Evolutionary conservation across 2,797 vertebrate genomes (phyloP), one percentile per base, ranked within the genome.

Genomic region (Spinus pinus): DNA sequence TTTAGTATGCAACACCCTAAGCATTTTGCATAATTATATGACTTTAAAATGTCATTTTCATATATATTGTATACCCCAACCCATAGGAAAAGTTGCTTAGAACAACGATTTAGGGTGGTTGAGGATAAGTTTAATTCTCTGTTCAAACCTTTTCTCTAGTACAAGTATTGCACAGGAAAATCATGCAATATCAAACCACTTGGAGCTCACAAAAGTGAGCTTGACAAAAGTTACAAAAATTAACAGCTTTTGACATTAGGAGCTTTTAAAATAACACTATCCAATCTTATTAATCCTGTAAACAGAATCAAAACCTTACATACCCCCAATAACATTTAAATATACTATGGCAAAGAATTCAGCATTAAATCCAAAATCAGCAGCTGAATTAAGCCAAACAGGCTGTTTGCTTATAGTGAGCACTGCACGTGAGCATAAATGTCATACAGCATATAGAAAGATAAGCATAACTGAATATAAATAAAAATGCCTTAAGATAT

Each of bases 401-500:
- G 46, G 22, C 17, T 57, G 27, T 78, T 80, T 78, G 54, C 72
- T 75, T 80, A n/a, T 1, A 51, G 23, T 19, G 28, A n/a, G 14
- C 33, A 51, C 30, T 62, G 66, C 28, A 66, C 7, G 4, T 44
- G 44, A 75, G 66, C 70, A 60, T 39, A 86, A 83, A 86, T 84
- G 51, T n/a, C 44, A 47, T 49, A 46, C 10, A 14, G 11, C 56
- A 17, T 50, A 30, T 4, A 72, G 53, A 81, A 67, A 79, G 74
- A 79, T 22, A 80, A 18, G 33, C 37, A 65, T 62, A 89, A 95
- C 21, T 90, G 70, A 93, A 66, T 83, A 81, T 30, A 35, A 62
- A 33, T 89, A 87, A 81, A 91, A 91, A 80, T 46, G 49, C 72
- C 65, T 74, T 65, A 79, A 83, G 42, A 84, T 28, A 92, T 79